These are phyloP conservation scores for Bradypodion pumilum DNA, from an alignment of 2,797 vertebrate species.

Conservation along the genomic window DNA sequence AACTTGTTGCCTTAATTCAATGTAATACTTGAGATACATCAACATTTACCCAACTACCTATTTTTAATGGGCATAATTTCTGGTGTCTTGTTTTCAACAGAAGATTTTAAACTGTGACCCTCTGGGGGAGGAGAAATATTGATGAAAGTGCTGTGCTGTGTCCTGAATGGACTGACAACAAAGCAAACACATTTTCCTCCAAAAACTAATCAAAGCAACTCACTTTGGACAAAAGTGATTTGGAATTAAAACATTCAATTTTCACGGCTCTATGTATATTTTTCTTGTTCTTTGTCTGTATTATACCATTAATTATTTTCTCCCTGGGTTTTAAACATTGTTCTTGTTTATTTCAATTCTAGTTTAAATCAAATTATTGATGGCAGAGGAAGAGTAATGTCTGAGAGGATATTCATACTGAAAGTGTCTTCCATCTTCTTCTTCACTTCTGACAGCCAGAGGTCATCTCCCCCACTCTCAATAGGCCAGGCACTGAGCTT, in stretches of 20 bases:
- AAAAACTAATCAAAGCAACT: not conserved
- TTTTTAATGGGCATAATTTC: not conserved
- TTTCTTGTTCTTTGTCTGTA: not conserved
- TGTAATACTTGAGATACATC: too few species aligned
- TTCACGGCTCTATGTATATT: not conserved
- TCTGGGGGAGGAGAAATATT: not conserved
- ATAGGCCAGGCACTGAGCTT: accelerated
- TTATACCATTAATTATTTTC: not conserved
- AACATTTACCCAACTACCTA: not conserved
- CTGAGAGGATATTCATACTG: accelerated
- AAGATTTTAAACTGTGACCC: not conserved
- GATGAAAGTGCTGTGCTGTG: not conserved
- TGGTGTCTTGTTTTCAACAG: not conserved
- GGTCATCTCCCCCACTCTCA: not conserved
- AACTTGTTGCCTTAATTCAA: not conserved
- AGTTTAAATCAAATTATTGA: not conserved
- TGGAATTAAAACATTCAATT: not conserved
- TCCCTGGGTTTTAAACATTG: not conserved
- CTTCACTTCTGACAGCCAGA: not conserved
- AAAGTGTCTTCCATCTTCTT: not conserved
- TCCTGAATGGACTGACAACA: not conserved
- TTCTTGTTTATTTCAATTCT: not conserved
- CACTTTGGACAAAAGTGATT: not conserved
- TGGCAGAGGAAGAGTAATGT: not conserved
- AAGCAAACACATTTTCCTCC: not conserved